Percentiles rank a stretch among this genome's conserved stretches.
phyloP scores from a whole-genome alignment of 2,888 invertebrate genomes.

The Acronicta leporina region DNA sequence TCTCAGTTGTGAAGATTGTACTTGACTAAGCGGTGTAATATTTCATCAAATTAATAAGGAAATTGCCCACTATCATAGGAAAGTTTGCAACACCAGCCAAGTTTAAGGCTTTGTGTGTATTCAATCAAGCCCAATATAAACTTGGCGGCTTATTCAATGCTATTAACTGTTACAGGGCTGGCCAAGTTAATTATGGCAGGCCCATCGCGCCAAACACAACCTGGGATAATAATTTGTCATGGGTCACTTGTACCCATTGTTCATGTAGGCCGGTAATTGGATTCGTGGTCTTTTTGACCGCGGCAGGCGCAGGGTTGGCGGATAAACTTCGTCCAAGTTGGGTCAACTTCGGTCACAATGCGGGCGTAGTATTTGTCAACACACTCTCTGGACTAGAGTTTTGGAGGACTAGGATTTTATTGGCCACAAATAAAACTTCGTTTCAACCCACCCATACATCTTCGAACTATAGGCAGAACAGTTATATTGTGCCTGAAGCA shows the following conservation, averaged over 20 bases:
- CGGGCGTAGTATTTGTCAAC: conserved; percentile 31
- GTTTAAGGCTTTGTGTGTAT: conserved; percentile 36
- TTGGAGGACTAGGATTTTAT: conserved; percentile 32
- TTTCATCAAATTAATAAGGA: conserved; percentile 26
- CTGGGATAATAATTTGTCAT: conserved; percentile 45
- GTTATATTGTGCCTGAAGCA: too few relatives aligned
- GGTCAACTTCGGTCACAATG: conserved; percentile 29
- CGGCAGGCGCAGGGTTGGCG: conserved; percentile 28
- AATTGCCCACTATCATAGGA: conserved; percentile 31
- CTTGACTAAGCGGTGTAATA: conserved; percentile 10
- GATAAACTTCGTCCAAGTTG: conserved; percentile 27
- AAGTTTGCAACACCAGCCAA: conserved; percentile 22
- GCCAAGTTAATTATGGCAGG: conserved; percentile 36
- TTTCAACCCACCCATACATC: too few relatives aligned
- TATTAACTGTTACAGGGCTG: conserved; percentile 42
- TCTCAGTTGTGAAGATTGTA: neutral
- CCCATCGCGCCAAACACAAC: conserved; percentile 24
- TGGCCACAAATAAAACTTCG: conserved; percentile 24
- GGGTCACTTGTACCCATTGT: conserved; percentile 48
- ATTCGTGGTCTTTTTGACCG: conserved; percentile 35
- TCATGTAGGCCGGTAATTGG: conserved; percentile 50
- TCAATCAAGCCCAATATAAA: conserved; percentile 49
- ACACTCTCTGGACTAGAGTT: conserved; percentile 35
- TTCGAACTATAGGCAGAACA: too few relatives aligned
- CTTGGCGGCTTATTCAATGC: conserved; percentile 45